These are phyloP conservation scores for Crocallis elinguaria DNA, from an alignment of 2,888 invertebrate species.

Conservation along the genomic window DNA sequence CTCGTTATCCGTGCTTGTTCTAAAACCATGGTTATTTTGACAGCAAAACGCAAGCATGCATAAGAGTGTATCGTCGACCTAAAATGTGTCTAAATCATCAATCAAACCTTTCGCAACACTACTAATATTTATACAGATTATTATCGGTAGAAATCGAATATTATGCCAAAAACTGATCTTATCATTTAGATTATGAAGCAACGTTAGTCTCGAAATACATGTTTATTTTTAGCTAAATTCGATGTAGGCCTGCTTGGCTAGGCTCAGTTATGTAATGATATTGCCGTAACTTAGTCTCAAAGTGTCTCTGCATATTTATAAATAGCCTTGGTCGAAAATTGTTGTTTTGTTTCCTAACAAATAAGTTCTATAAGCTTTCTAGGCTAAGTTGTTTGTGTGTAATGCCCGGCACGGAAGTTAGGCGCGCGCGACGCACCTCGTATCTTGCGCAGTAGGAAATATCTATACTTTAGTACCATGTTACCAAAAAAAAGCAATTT, in stretches of 20 bases:
- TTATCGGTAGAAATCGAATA: conserved; percentile 1
- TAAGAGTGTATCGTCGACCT: background rate
- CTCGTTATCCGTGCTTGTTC: too few relatives aligned
- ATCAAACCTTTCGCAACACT: conserved; percentile 9
- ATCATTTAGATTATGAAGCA: conserved; percentile 3
- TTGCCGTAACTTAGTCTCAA: conserved; percentile 2
- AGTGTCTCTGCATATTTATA: conserved; percentile 4
- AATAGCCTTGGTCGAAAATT: background rate
- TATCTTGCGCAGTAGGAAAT: too few relatives aligned
- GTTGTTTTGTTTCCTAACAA: too few relatives aligned
- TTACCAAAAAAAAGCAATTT: too few relatives aligned
- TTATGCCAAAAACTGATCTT: conserved; percentile 7
- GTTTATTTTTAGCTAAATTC: conserved; percentile 14
- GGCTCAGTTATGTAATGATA: conserved; percentile 5
- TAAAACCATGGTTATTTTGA: too few relatives aligned
- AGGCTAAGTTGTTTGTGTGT: too few relatives aligned
- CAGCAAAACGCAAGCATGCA: too few relatives aligned
- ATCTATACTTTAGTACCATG: too few relatives aligned
- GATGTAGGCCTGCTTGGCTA: background rate
- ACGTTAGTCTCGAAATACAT: conserved; percentile 1
- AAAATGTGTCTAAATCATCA: background rate
- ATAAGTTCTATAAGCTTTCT: background rate
- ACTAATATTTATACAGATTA: background rate
- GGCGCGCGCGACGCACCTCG: too few relatives aligned
- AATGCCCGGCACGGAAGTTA: too few relatives aligned